Evolutionary conservation across 2,797 vertebrate species (phyloP).

Genomic region (Hyperoplus lanceolatus): DNA sequence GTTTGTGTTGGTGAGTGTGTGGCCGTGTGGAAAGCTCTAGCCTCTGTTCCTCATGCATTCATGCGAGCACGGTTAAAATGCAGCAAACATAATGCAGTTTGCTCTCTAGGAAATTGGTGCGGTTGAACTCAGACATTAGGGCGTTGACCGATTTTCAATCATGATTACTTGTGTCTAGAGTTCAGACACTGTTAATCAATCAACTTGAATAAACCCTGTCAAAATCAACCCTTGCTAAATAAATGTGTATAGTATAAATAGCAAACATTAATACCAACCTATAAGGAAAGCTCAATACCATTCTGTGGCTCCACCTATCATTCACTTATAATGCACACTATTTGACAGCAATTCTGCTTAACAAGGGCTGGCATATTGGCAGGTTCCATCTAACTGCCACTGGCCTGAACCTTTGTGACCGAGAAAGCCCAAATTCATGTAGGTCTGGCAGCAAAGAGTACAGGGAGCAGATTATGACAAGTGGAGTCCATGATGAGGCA

Average conservation of each 20-base stretch:
- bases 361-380: slow-evolving; percentile 21
- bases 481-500: slow-evolving; percentile 50
- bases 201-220: slow-evolving; percentile 39
- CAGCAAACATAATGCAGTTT: slow-evolving; percentile 56
- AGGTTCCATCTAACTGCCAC: slow-evolving; percentile 34
- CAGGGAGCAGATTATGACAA: slow-evolving; percentile 60
- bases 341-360: slow-evolving; percentile 34
- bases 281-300: slow-evolving; percentile 16
- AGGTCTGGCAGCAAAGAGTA: slow-evolving; percentile 48
- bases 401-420: slow-evolving; percentile 42
- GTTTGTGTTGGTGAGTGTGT: slow-evolving; percentile 35
- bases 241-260: slow-evolving; percentile 41
- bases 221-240: slow-evolving; percentile 48
- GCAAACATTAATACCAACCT: slow-evolving; percentile 18
- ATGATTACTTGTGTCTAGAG: slow-evolving; percentile 53
- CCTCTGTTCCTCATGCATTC: slow-evolving; percentile 49
- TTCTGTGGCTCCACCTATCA: slow-evolving; percentile 18
- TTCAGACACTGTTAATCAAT: slow-evolving; percentile 67
- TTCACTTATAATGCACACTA: slow-evolving; percentile 14
- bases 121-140: slow-evolving; percentile 54
- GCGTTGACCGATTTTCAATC: slow-evolving; percentile 60
- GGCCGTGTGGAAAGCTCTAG: slow-evolving; percentile 34
- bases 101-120: slow-evolving; percentile 68
- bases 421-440: slow-evolving; percentile 55
- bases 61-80: slow-evolving; percentile 68